Conservation (phyloP, 30 jellyfish, hydroid and myxozoan genomes). For the Aurelia aurita complex sp. Pacific region DNA sequence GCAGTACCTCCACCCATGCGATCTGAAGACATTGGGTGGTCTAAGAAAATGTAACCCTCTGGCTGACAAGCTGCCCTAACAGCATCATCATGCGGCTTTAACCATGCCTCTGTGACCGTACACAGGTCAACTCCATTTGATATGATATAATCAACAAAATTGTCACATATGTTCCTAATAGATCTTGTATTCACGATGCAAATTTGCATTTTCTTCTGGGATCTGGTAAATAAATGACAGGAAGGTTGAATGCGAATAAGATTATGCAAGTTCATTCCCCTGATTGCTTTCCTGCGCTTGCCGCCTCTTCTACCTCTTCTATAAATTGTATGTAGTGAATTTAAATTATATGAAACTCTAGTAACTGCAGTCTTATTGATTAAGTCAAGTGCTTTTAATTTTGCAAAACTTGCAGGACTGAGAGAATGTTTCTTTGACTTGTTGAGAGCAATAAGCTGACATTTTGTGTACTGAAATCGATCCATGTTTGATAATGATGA, state of each 20-base stretch:
- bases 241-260: slow-evolving; percentile 20
- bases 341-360: too few relatives aligned
- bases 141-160: slow-evolving; percentile 22
- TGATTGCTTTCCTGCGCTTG: slow-evolving; percentile 21
- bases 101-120: slow-evolving; percentile 44
- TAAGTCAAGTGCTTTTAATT: slow-evolving; percentile 1
- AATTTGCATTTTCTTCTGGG: not conserved
- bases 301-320: slow-evolving; percentile 29
- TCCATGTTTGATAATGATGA: not conserved
- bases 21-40: slow-evolving; percentile 39
- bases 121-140: slow-evolving; percentile 32
- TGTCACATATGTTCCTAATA: slow-evolving; percentile 24
- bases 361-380: slow-evolving; percentile 20
- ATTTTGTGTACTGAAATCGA: not conserved
- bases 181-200: slow-evolving; percentile 12
- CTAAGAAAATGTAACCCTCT: slow-evolving; percentile 38
- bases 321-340: too few relatives aligned
- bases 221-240: slow-evolving; percentile 23
- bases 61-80: slow-evolving; percentile 57
- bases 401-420: not conserved
- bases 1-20: slow-evolving; percentile 53
- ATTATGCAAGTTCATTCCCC: slow-evolving; percentile 10
- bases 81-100: slow-evolving; percentile 23
- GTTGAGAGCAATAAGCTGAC: slow-evolving; percentile 7
- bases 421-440: slow-evolving; percentile 1